A percentile compares a stretch with the other conserved stretches of the same genome.
These are phyloP conservation scores for Stenurella melanura DNA, from an alignment of 2,888 invertebrate species.

Conservation along the genomic window DNA sequence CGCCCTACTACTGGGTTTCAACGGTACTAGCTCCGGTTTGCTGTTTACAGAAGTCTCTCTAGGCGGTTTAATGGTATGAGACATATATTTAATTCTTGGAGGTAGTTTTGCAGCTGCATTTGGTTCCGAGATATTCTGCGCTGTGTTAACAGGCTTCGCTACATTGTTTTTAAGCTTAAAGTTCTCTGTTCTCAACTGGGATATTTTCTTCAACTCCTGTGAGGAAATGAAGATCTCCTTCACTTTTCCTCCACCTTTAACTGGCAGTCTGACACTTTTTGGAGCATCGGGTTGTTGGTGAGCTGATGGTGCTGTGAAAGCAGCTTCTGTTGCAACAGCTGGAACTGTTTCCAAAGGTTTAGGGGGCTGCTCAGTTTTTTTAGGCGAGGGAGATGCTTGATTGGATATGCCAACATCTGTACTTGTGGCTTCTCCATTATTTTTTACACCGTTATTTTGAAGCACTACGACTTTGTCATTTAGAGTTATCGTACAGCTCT, in stretches of 20 bases:
- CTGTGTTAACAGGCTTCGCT: background rate
- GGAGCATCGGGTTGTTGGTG: background rate
- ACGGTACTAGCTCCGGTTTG: background rate
- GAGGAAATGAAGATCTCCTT: conserved; percentile 43
- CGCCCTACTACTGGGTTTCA: background rate
- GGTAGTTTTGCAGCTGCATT: background rate
- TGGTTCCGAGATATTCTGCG: background rate
- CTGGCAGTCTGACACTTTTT: conserved; percentile 34
- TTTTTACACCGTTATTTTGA: background rate
- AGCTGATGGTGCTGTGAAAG: background rate
- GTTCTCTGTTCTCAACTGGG: conserved; percentile 21
- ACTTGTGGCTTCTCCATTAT: background rate
- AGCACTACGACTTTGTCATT: background rate
- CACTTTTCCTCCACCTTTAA: conserved; percentile 34
- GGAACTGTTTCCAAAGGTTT: background rate
- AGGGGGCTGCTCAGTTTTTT: background rate
- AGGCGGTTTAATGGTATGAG: conserved; percentile 33
- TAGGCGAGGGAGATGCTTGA: background rate
- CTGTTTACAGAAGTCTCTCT: background rate
- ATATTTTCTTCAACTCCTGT: conserved; percentile 36
- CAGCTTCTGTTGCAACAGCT: background rate
- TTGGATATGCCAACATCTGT: background rate
- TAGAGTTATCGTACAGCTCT: background rate
- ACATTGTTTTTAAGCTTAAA: conserved; percentile 20
- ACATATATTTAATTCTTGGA: conserved; percentile 33